These are phyloP conservation scores for Poeciliopsis occidentalis DNA, from an alignment of 2,113 vertebrate species.

Conservation along the genomic window DNA sequence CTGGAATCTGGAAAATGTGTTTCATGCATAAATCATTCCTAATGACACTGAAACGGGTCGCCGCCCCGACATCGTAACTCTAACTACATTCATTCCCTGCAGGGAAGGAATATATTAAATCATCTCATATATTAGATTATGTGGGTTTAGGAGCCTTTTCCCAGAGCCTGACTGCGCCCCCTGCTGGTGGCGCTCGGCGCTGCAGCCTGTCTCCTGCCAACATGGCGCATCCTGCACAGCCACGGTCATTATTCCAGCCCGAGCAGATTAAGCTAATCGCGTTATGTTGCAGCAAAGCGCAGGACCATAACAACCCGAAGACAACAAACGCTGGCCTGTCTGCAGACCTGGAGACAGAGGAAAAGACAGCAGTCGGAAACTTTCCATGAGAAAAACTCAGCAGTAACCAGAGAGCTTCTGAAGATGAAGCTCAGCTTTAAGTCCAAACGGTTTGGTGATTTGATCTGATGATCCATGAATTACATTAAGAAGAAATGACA, in stretches of 20 bases:
- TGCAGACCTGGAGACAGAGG: slow-evolving; percentile 23
- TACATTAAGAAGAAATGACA: not conserved
- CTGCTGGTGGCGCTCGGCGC: slow-evolving; percentile 49
- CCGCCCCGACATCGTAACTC: not conserved
- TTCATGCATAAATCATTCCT: not conserved
- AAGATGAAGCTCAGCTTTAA: not conserved
- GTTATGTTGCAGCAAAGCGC: slow-evolving; percentile 64
- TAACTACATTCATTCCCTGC: not conserved
- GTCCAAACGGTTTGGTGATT: not conserved
- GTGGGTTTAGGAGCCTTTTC: not conserved
- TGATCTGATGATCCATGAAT: not conserved
- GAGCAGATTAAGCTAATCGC: slow-evolving; percentile 81
- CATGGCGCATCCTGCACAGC: slow-evolving; percentile 46
- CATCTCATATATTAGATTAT: slow-evolving; percentile 29
- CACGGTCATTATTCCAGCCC: slow-evolving; percentile 68
- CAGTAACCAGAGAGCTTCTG: not conserved
- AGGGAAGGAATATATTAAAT: not conserved
- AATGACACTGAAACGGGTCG: not conserved
- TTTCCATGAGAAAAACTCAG: not conserved
- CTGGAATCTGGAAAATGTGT: slow-evolving; percentile 45
- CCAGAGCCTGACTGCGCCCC: slow-evolving; percentile 21
- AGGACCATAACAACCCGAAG: slow-evolving; percentile 56
- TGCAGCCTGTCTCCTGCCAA: slow-evolving; percentile 42
- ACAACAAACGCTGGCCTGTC: slow-evolving; percentile 47
- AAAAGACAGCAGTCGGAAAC: not conserved